Evolutionary conservation across 2,797 vertebrate species (phyloP), one percentile per base, ranked within the genome.

Genomic region (Hippopotamyrus pictus): DNA sequence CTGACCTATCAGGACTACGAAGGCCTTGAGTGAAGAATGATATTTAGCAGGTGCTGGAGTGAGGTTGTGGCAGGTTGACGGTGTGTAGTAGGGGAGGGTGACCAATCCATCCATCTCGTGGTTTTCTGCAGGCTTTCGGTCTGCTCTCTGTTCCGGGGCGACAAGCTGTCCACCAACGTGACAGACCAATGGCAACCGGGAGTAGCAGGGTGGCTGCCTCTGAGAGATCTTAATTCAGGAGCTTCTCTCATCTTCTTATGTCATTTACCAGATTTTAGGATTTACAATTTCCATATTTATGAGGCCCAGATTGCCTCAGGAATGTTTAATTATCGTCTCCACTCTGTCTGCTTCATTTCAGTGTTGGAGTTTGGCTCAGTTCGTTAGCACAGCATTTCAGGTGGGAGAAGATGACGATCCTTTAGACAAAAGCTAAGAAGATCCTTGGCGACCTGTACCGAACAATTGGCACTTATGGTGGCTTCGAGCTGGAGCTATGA

Each of bases 181-280:
- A 54, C 79, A n/a, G 33, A 88, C 29, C 48, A 41, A 19, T 7
- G 48, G 48, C 3, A 3, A 37, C 51, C 2, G 17, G 2, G 48
- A 46, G 57, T 3, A 14, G 37, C 19, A 3, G 19, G 17, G 33
- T 46, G 41, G 57, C 19, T 46, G 29, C 25, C 19, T 41, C 54
- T 6, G 53, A 12, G 1, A 14, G 33, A 44, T 88, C 57, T 53
- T 57, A 44, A 57, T 37, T 54, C 25, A 22, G n/a, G 41, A 84
- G 79, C 19, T 25, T 83, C 41, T 83, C 44, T 22, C 33, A 19
- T 11, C 69, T 41, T 44, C 73, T 19, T n/a, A 79, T 79, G 73
- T 44, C 73, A 79, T 79, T 79, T 79, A n/a, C 73, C 73, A 79
- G 73, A 79, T 79, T 44, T 41, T 79, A 44, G 73, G 73, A 79